Evolutionary conservation across 2,113 vertebrate species (phyloP), one percentile per base, ranked within the genome.

Genomic region (Lichenostomus cassidix): DNA sequence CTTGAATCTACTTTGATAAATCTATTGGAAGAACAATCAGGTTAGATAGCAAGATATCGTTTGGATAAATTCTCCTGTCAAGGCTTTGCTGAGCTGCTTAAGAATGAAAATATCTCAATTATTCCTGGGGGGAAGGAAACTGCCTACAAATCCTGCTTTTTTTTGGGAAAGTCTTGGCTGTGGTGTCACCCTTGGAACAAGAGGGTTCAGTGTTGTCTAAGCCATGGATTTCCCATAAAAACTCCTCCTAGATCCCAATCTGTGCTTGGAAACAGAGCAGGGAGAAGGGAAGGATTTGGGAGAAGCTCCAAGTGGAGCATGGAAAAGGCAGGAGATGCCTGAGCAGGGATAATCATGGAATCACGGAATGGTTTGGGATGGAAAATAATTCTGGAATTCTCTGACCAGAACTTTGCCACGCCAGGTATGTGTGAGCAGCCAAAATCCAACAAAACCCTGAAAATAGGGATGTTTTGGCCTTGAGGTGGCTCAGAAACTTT

Each of bases 371-470:
- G 5, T 25, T 53, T 0, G 2, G 46, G 31, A 2, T 2, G 55
- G 76, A 25, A 33, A 46, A 19, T 15, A 47, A 20, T 4, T n/a
- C 64, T 16, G 39, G 22, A 52, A 11, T 39, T 87, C 39, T 60
- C 23, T 23, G 73, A 31, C 35, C 21, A 33, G 49, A 31, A 7
- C 33, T 23, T 53, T 42, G 21, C 35, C 41, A 7, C 1, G 1
- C 28, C 9, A 44, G 37, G 20, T 29, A n/a, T 35, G 12, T 2
- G 12, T 52, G n/a, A 79, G 29, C 27, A 77, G 9, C 37, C 41
- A 5, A 5, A 20, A 25, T 7, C 22, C 0, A 0, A 39, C 7
- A 79, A 31, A 62, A 15, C 0, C 15, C 4, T 1, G 6, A 41
- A 47, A 83, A 59, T 0, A 4, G 3, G 35, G 31, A 14, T 1